Conservation (phyloP, 1,140 invertebrate genomes). For the Drosophila dunni region DNA sequence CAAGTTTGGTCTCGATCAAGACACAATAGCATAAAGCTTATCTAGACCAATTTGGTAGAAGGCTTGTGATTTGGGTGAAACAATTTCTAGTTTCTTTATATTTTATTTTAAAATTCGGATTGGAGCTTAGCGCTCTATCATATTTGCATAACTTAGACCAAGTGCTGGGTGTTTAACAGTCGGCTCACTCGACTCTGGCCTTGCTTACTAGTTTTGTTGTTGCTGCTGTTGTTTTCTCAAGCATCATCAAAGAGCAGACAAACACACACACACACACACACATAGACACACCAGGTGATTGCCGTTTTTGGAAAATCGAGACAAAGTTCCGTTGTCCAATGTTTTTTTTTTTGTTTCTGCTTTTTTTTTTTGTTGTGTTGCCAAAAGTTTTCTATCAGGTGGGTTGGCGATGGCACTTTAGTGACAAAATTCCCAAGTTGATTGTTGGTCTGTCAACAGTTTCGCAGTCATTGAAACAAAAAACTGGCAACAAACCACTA, state of each 20-base stretch:
- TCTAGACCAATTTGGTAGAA: no score
- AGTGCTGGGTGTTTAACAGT: no score
- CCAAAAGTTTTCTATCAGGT: constrained; percentile 57
- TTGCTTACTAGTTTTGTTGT: no score
- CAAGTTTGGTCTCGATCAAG: no score
- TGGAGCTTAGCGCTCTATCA: no score
- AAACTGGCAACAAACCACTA: constrained; percentile 54
- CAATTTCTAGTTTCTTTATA: no score
- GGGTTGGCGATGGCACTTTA: constrained; percentile 70
- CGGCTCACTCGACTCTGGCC: no score
- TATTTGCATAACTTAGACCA: no score
- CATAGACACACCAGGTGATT: constrained; percentile 49
- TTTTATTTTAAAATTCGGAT: no score
- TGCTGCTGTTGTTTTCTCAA: neutral
- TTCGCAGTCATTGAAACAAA: constrained; percentile 76
- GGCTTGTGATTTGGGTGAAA: no score
- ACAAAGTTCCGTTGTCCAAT: neutral
- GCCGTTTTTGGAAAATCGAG: constrained; percentile 77
- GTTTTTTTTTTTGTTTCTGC: constrained; percentile 15
- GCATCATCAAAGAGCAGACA: constrained; percentile 63
- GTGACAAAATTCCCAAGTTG: constrained; percentile 82
- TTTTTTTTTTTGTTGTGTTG: constrained; percentile 46
- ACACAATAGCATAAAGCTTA: no score
- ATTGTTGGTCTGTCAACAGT: constrained; percentile 83
- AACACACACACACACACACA: neutral